These are phyloP conservation scores for Bryconaethiops microstoma DNA, from an alignment of 2,797 vertebrate species.

Conservation along the genomic window DNA sequence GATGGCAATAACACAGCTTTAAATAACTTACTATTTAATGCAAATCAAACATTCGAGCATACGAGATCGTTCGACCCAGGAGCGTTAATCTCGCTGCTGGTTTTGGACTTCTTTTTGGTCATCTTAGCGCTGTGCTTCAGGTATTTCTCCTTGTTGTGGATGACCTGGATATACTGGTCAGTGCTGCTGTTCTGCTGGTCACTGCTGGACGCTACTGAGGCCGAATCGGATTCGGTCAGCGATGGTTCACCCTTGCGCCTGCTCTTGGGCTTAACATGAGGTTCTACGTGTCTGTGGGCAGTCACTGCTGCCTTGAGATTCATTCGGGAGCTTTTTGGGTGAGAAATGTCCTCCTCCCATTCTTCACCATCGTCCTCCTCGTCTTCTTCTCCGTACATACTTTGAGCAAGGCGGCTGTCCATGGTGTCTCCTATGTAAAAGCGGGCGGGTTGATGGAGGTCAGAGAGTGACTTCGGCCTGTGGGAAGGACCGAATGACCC, in stretches of 20 bases:
- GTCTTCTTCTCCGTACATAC: constrained; percentile 62
- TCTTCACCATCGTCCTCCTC: constrained; percentile 66
- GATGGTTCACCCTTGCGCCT: constrained; percentile 78
- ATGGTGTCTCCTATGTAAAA: constrained; percentile 80
- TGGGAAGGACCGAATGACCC: constrained; percentile 62
- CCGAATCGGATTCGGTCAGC: constrained; percentile 87
- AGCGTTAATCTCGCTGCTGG: constrained; percentile 66
- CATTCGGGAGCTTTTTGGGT: constrained; percentile 66
- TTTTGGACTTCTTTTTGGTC: constrained; percentile 78
- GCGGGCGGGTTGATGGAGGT: constrained; percentile 77
- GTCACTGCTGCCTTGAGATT: constrained; percentile 66
- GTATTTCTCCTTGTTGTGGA: constrained; percentile 83
- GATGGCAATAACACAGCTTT: too few relatives aligned
- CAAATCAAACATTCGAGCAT: constrained; percentile 89
- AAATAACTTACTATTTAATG: too few relatives aligned
- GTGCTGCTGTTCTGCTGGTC: constrained; percentile 90
- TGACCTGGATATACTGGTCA: constrained; percentile 90
- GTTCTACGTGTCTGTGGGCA: too few relatives aligned
- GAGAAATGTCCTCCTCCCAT: constrained; percentile 65
- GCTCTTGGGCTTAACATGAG: constrained; percentile 73
- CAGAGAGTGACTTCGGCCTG: constrained; percentile 78
- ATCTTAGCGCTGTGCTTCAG: constrained; percentile 73
- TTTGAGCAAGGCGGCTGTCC: constrained; percentile 66
- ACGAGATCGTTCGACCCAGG: constrained; percentile 80
- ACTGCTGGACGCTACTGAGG: constrained; percentile 88